phyloP scores from a whole-genome alignment of 2,113 vertebrate species.

The Ceyx cyanopectus region DNA sequence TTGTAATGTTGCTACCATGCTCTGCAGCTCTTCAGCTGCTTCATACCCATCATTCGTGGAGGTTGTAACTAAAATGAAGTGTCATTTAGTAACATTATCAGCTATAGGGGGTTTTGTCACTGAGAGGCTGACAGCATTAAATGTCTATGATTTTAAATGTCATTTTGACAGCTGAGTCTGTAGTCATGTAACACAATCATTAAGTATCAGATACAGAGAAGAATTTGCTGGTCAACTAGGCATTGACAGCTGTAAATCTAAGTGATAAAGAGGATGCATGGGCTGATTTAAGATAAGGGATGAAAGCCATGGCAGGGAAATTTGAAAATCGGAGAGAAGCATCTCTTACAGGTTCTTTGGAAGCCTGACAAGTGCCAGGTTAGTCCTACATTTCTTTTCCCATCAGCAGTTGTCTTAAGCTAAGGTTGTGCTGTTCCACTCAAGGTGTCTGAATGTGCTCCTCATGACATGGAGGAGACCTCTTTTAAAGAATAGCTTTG shows the following conservation, averaged over 20 bases:
- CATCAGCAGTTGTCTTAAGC: not conserved
- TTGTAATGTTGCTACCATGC: not conserved
- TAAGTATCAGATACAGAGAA: not conserved
- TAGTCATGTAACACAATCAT: not conserved
- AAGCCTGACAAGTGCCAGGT: not conserved
- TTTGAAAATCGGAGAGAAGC: not conserved
- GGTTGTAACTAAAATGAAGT: not conserved
- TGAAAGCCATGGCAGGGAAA: not conserved
- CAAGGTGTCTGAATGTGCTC: not conserved
- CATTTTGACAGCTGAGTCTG: not conserved
- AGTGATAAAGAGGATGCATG: not conserved
- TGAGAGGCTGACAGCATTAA: not conserved
- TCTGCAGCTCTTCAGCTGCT: not conserved
- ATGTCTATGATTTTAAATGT: conserved; percentile 12
- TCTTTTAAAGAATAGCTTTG: not conserved
- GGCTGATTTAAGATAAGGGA: not conserved
- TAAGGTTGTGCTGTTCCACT: not conserved
- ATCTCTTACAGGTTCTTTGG: not conserved
- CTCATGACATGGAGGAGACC: not conserved
- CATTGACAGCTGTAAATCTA: not conserved
- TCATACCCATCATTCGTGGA: not conserved
- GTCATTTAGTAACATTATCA: not conserved
- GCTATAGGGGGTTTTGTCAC: not conserved
- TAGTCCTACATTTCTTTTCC: not conserved
- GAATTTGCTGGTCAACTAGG: not conserved